These are phyloP conservation scores for Natrix natrix DNA, from an alignment of 2,797 vertebrate genomes.

Conservation along the genomic window DNA sequence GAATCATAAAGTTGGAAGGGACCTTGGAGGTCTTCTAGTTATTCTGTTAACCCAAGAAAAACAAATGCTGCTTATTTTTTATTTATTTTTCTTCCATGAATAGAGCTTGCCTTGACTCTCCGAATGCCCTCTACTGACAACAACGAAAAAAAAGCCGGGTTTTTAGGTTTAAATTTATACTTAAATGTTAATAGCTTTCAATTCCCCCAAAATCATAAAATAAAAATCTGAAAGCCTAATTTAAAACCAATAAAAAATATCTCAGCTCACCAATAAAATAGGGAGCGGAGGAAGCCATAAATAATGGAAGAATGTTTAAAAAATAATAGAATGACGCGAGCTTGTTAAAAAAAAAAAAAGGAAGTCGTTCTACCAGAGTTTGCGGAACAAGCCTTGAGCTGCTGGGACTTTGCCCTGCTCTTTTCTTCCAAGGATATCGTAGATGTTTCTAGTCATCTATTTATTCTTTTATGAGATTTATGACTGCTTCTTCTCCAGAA, in stretches of 20 bases:
- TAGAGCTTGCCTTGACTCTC: not conserved
- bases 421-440: not conserved
- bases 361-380: not conserved
- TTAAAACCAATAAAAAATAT: not conserved
- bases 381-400: not conserved
- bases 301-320: not conserved
- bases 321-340: not conserved
- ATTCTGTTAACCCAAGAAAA: not conserved
- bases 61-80: not conserved
- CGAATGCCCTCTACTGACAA: not conserved
- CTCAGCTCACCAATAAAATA: not conserved
- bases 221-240: not conserved
- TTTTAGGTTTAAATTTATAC: not conserved
- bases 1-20: no score
- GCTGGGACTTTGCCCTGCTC: not conserved
- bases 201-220: not conserved
- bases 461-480: not conserved
- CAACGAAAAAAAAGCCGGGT: fast-evolving
- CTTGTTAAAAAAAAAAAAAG: not conserved
- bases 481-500: not conserved
- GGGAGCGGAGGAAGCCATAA: not conserved
- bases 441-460: not conserved
- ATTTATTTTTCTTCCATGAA: not conserved
- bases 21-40: not conserved
- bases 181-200: not conserved